A percentile compares a stretch with the other conserved stretches of the same genome.
phyloP scores from a whole-genome alignment of 2,797 vertebrate genomes.

The Bradypodion pumilum region DNA sequence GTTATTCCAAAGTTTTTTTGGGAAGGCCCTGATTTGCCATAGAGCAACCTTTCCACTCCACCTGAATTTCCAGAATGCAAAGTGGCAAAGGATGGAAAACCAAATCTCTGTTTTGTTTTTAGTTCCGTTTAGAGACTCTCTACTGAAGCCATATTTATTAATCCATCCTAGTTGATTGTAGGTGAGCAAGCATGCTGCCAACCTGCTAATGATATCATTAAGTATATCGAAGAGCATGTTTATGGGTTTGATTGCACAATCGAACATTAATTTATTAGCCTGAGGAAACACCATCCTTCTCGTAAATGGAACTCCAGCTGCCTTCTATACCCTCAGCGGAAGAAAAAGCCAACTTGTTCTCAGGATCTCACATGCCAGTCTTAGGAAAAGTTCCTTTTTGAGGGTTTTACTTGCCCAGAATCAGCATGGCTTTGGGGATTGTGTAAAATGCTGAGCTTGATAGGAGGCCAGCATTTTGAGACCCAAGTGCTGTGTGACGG shows the following conservation, averaged over 20 bases:
- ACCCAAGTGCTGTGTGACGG: too few relatives aligned
- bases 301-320: not conserved
- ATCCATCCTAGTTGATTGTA: not conserved
- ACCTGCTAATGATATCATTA: conserved; percentile 10
- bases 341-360: too few relatives aligned
- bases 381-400: too few relatives aligned
- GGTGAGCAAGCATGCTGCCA: not conserved
- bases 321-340: not conserved
- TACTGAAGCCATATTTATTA: not conserved
- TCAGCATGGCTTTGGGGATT: too few relatives aligned
- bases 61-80: not conserved
- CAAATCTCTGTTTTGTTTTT: not conserved
- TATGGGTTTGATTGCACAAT: conserved; percentile 6
- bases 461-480: too few relatives aligned
- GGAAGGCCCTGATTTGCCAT: not conserved
- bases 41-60: not conserved
- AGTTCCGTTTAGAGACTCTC: not conserved
- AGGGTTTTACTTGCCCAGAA: not conserved
- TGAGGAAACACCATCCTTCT: not conserved
- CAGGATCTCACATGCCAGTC: too few relatives aligned
- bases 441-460: too few relatives aligned
- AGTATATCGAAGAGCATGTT: not conserved
- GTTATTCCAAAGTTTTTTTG: too few relatives aligned
- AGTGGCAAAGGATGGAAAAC: too few relatives aligned
- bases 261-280: conserved; percentile 16